These are phyloP conservation scores for Asarcornis scutulata DNA, from an alignment of 2,113 vertebrate genomes.

Conservation along the genomic window DNA sequence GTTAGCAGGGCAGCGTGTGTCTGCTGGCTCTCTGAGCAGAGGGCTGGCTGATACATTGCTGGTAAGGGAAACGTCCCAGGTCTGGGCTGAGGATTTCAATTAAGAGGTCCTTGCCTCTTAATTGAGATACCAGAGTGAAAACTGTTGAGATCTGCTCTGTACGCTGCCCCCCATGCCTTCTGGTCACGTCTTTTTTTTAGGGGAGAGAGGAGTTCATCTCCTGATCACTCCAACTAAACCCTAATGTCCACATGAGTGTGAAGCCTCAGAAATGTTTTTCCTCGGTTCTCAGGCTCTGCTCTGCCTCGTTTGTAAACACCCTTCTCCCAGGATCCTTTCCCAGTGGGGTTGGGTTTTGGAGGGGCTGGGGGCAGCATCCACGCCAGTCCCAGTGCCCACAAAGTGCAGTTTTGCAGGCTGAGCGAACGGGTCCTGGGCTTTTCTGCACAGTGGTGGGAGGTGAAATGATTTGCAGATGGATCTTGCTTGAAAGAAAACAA, in stretches of 20 bases:
- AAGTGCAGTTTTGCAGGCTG: not conserved
- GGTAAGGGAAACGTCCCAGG: not conserved
- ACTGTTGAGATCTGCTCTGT: not conserved
- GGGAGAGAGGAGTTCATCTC: not conserved
- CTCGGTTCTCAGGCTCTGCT: not conserved
- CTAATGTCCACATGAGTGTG: rapidly evolving
- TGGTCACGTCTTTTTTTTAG: rapidly evolving
- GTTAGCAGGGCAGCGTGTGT: too few species aligned
- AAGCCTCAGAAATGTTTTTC: not conserved
- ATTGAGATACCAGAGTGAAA: rapidly evolving
- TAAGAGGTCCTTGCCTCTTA: not conserved
- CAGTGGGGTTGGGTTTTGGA: not conserved
- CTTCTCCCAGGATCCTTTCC: not conserved
- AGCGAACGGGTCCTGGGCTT: not conserved
- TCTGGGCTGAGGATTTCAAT: not conserved
- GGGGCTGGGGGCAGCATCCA: not conserved
- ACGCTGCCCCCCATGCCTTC: rapidly evolving
- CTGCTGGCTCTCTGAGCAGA: too few species aligned
- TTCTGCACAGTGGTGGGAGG: not conserved
- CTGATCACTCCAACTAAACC: not conserved
- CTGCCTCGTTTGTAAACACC: not conserved
- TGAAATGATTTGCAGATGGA: constrained; percentile 65
- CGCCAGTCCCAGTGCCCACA: not conserved
- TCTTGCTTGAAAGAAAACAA: constrained; percentile 52
- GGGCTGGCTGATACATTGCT: not conserved